phyloP scores from a whole-genome alignment of 2,797 vertebrate genomes.

The Columba guinea region DNA sequence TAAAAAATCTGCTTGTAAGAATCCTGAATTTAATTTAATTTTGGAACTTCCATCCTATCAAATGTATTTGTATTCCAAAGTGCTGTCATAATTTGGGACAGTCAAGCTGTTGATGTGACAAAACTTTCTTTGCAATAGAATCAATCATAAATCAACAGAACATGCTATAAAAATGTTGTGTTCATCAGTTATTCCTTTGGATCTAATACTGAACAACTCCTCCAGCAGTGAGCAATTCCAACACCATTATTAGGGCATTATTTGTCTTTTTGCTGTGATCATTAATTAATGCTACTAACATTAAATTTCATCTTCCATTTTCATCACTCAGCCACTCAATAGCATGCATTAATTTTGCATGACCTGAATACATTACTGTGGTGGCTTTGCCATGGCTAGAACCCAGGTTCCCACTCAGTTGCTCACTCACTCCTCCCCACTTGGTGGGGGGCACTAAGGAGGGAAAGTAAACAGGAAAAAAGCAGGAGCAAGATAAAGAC shows the following conservation, averaged over 20 bases:
- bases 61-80: background rate
- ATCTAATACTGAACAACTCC: background rate
- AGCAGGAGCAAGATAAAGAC: background rate
- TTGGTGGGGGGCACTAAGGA: accelerated
- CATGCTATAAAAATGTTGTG: background rate
- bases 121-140: background rate
- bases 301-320: background rate
- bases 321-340: background rate
- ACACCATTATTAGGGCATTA: background rate
- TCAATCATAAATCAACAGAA: background rate
- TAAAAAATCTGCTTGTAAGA: background rate
- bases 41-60: background rate
- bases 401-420: background rate
- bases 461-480: background rate
- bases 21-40: background rate
- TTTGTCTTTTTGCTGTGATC: background rate
- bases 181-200: background rate
- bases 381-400: background rate
- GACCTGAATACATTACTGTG: background rate
- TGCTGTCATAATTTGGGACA: background rate
- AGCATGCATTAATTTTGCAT: background rate
- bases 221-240: background rate
- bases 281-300: background rate
- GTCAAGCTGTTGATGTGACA: background rate
- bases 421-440: background rate